Base-by-base conservation (phyloP, 2,113 vertebrate species). In the Brachyistius frenatus region DNA sequence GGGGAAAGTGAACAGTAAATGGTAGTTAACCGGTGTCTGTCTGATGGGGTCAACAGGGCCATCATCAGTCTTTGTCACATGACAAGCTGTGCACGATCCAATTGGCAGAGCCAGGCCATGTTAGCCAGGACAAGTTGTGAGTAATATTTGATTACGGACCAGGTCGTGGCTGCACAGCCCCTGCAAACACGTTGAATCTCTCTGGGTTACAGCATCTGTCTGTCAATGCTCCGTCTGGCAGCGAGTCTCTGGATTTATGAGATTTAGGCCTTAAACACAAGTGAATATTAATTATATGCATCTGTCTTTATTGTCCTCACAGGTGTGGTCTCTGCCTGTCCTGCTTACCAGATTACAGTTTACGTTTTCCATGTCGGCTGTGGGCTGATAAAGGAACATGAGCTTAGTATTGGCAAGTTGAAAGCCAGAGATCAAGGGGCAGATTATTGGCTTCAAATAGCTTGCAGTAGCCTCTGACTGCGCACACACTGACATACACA, bases 361-460 rank as follows among this genome's bases (percentile, higher is more conserved):
- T 30, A n/a, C 30, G 2, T 30, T 10, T 70, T 46, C 14, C 15
- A 66, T 50, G 56, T 90, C 86, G 69, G 60, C 33, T 15, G 57
- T 70, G 81, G 62, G 30, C 53, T 61, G 57, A 68, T 9, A 2
- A 16, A 77, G 80, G 84, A 78, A 84, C 73, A 47, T 5, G 46
- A 82, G 81, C 77, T 87, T 71, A 67, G 72, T 86, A 64, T 23
- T 67, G 69, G 57, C 44, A 57, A 80, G 67, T 78, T 78, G 74
- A 76, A 49, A 57, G 54, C 68, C 56, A 66, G 78, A 84, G 89
- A 90, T 90, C 85, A 85, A 71, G 44, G 74, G 84, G 58, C 55
- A 85, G 93, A 92, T 91, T 92, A 92, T 66, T 80, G 78, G 73
- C 89, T 88, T 76, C 84, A 88, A 88, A 89, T 85, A 84, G 78